These are phyloP conservation scores for Drosophila tripunctata DNA, from an alignment of 2,888 invertebrate genomes.

Conservation along the genomic window DNA sequence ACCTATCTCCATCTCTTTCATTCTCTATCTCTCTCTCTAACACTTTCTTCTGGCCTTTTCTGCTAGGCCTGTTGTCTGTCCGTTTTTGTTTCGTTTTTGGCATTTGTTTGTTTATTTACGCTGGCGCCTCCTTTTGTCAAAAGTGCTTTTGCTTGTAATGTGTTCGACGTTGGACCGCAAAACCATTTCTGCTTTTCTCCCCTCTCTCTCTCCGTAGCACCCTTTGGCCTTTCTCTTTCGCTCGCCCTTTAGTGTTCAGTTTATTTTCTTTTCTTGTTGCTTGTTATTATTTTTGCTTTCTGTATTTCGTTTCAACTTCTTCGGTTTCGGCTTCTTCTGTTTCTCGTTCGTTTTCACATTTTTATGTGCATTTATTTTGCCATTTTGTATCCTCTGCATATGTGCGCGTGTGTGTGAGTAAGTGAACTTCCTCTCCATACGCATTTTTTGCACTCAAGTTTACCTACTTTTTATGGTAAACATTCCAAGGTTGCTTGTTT, in stretches of 20 bases:
- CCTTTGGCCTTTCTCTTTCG: background rate
- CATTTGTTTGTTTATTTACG: slow-evolving; percentile 78
- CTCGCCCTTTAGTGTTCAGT: slow-evolving; percentile 39
- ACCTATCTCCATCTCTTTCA: too few relatives aligned
- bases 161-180: slow-evolving; percentile 74
- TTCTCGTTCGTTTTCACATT: slow-evolving; percentile 61
- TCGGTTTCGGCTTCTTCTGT: slow-evolving; percentile 15
- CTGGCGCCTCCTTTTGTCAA: slow-evolving; percentile 79
- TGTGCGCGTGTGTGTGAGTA: slow-evolving; percentile 21
- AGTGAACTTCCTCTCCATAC: slow-evolving; percentile 50
- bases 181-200: background rate
- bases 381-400: slow-evolving; percentile 46
- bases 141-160: slow-evolving; percentile 80
- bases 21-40: slow-evolving; percentile 23
- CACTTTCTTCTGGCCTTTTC: background rate
- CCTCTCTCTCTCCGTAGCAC: slow-evolving; percentile 6
- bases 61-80: slow-evolving; percentile 30
- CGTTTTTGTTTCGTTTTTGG: slow-evolving; percentile 67
- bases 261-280: slow-evolving; percentile 63
- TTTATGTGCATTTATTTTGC: slow-evolving; percentile 75
- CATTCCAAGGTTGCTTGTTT: slow-evolving; percentile 80
- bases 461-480: slow-evolving; percentile 81
- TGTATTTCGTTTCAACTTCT: slow-evolving; percentile 45
- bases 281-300: slow-evolving; percentile 45
- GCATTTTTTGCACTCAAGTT: slow-evolving; percentile 80